phyloP scores from a whole-genome alignment of 2,113 vertebrate species.

The Triplophysa rosa region DNA sequence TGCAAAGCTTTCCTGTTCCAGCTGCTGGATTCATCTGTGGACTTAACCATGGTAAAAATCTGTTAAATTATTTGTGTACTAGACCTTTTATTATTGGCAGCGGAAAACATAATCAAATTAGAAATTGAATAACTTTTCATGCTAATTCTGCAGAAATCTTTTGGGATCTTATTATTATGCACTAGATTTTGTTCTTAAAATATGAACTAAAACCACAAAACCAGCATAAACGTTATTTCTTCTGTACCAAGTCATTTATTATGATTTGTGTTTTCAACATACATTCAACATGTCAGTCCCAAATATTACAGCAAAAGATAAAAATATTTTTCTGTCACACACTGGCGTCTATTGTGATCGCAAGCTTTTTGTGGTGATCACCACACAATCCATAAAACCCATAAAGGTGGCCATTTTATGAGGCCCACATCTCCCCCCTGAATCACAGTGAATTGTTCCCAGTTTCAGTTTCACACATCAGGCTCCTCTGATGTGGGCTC shows the following conservation, averaged over 20 bases:
- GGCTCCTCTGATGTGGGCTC: constrained; percentile 61
- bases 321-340: background rate
- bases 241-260: background rate
- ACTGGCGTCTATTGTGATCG: background rate
- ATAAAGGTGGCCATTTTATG: constrained; percentile 54
- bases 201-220: constrained; percentile 12
- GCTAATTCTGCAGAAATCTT: no score
- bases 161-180: background rate
- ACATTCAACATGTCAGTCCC: background rate
- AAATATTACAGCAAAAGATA: background rate
- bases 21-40: background rate
- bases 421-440: constrained; percentile 36
- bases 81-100: no score
- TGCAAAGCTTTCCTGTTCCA: background rate
- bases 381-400: constrained; percentile 48
- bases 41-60: no score
- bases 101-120: no score
- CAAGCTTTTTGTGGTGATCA: constrained; percentile 46
- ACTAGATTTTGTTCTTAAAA: background rate
- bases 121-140: background rate
- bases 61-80: no score
- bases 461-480: constrained; percentile 50
- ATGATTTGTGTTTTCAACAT: background rate
- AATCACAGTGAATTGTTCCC: constrained; percentile 59
- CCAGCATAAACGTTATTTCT: background rate